phyloP scores from a whole-genome alignment of 1,140 invertebrate genomes.

The Chionoecetes opilio region DNA sequence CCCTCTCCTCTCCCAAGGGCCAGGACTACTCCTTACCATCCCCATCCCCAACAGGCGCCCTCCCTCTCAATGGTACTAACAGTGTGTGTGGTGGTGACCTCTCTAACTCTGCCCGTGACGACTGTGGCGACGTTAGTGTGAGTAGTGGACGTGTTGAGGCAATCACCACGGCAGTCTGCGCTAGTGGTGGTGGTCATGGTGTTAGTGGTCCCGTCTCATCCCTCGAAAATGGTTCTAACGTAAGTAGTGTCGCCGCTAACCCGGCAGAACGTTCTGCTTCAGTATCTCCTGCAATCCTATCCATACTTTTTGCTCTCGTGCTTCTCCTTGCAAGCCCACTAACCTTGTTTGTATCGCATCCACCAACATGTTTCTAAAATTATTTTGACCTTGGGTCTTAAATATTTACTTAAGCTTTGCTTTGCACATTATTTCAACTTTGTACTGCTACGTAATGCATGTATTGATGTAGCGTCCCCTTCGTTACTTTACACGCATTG shows the following conservation, averaged over 20 bases:
- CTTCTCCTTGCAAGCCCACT: too few species aligned
- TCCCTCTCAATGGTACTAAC: conserved; percentile 65
- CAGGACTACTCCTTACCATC: not conserved
- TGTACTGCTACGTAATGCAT: too few species aligned
- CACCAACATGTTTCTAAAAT: too few species aligned
- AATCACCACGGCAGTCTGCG: not conserved
- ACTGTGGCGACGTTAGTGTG: conserved; percentile 3
- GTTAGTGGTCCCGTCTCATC: conserved; percentile 39
- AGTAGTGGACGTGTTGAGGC: conserved; percentile 28
- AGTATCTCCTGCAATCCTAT: not conserved
- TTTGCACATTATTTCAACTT: too few species aligned
- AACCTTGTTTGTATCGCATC: not conserved
- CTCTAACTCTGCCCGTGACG: conserved; percentile 55
- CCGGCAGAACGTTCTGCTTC: not conserved
- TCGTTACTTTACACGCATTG: too few species aligned
- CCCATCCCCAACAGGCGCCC: conserved; percentile 50
- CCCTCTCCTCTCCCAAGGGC: conserved; percentile 1
- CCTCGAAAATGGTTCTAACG: conserved; percentile 27
- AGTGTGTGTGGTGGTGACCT: conserved; percentile 64
- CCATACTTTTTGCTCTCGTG: not conserved
- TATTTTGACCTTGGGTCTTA: too few species aligned
- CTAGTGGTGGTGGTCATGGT: conserved; percentile 41
- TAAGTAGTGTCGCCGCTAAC: not conserved
- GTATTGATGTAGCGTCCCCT: too few species aligned
- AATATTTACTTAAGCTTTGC: too few species aligned